Evolutionary conservation across 2,797 vertebrate genomes (phyloP), one percentile per base, ranked within the genome.

Genomic region (Falco peregrinus): DNA sequence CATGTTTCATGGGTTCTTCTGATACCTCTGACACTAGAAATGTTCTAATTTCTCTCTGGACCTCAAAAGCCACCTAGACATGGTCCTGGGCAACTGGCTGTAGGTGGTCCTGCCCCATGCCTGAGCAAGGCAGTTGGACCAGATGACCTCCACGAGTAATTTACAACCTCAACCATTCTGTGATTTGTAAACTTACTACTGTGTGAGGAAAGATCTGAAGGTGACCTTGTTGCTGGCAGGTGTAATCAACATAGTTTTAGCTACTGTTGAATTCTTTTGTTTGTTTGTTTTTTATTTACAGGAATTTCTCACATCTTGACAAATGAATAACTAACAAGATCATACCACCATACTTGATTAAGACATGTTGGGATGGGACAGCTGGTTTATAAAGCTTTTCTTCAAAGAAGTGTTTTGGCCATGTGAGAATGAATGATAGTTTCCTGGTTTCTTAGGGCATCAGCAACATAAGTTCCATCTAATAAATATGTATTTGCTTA

Each of bases 81-180:
- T n/a, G 6, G 11, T 51, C 10, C 50, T 73, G 37, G 41, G n/a
- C 11, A 73, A 28, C 3, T 0, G 0, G 6, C 1, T 51, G 4
- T 45, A 50, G 12, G n/a, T 5, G 0, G 6, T 5, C 12, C 17
- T 79, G 13, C 28, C 28, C 5, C 12, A 15, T 79, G 13, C 28
- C 28, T 61, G n/a, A 84, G 39, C 29, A 59, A 20, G 11, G 2
- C 9, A 21, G 1, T 11, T 35, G 35, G 37, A 60, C 22, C 10
- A 41, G 14, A 9, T 39, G 22, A 33, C 63, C 14, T 68, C 24
- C 13, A 33, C 8, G 64, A 3, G 5, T 45, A 5, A 13, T 17
- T 82, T 91, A 78, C 16, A 47, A n/a, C 15, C 10, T 56, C 18
- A 71, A 7, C 16, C 5, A 13, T 41, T 37, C 53, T 43, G 18